Evolutionary conservation across 2,797 vertebrate genomes (phyloP).

Genomic region (Helarctos malayanus): DNA sequence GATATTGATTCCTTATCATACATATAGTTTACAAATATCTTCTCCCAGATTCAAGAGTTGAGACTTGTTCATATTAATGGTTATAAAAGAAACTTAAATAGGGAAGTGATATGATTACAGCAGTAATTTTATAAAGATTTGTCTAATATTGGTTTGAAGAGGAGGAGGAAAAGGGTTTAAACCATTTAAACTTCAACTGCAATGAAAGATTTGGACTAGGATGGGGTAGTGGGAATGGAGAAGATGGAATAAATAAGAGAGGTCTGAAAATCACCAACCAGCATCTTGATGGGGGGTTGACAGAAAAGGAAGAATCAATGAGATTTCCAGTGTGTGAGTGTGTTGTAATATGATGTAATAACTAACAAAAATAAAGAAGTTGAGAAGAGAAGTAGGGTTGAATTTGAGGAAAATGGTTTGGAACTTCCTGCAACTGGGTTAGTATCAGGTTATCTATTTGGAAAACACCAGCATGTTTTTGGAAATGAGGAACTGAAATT

Average conservation of each 20-base stretch:
- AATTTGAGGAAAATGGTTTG: slow-evolving; percentile 47
- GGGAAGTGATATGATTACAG: background rate
- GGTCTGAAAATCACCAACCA: slow-evolving; percentile 9
- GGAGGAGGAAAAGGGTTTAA: background rate
- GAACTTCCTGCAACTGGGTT: background rate
- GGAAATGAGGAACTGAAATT: slow-evolving; percentile 57
- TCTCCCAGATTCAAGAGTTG: background rate
- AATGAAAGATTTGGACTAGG: background rate
- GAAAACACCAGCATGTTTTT: slow-evolving; percentile 17
- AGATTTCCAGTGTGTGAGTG: background rate
- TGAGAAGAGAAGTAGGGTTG: slow-evolving; percentile 49
- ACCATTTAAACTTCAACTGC: background rate
- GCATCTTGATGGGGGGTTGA: background rate
- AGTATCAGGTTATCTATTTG: background rate
- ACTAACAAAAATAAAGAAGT: slow-evolving; percentile 60
- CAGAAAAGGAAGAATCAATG: background rate
- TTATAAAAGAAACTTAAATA: slow-evolving; percentile 31
- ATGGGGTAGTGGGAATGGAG: background rate
- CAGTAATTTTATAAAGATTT: background rate
- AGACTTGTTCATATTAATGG: background rate
- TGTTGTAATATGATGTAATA: background rate
- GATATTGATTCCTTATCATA: background rate
- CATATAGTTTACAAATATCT: background rate
- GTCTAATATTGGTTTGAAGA: background rate
- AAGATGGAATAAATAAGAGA: background rate